Percentiles rank a stretch among this genome's conserved stretches.
Evolutionary conservation across 2,888 invertebrate species (phyloP).

Genomic region (Pocota personata): DNA sequence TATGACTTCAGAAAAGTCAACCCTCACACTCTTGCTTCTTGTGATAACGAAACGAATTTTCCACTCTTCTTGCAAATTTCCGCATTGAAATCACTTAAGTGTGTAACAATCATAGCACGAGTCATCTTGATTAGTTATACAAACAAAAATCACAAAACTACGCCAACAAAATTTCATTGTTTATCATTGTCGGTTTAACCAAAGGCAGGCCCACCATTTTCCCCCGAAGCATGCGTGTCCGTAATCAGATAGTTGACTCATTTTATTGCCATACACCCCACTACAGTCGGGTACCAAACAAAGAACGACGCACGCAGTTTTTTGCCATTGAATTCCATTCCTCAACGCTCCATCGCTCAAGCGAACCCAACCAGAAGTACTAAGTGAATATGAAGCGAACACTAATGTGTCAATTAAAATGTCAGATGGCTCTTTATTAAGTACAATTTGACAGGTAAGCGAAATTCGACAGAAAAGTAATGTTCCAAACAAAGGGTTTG

Average conservation of each 20-base stretch:
- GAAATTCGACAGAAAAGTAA: constrained; percentile 8
- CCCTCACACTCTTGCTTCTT: background rate
- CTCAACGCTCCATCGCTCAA: constrained; percentile 24
- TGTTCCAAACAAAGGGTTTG: background rate
- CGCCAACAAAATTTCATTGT: background rate
- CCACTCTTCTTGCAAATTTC: background rate
- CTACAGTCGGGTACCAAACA: background rate
- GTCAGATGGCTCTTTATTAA: constrained; percentile 34
- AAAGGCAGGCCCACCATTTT: background rate
- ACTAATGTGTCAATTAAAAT: constrained; percentile 62
- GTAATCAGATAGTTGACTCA: constrained; percentile 41
- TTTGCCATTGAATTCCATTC: constrained; percentile 2
- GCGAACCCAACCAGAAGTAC: constrained; percentile 9
- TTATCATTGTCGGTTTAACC: background rate
- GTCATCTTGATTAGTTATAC: constrained; percentile 14
- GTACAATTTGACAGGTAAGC: constrained; percentile 48
- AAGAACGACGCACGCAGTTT: constrained; percentile 26
- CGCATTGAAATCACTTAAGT: background rate
- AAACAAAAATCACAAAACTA: constrained; percentile 16
- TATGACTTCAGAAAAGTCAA: too few species aligned
- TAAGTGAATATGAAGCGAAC: constrained; percentile 42
- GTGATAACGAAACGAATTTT: background rate
- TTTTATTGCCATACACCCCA: constrained; percentile 11
- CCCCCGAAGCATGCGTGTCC: background rate
- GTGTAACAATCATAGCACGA: background rate